Evolutionary conservation across 2,113 vertebrate species (phyloP).

Genomic region (Macrotus californicus): DNA sequence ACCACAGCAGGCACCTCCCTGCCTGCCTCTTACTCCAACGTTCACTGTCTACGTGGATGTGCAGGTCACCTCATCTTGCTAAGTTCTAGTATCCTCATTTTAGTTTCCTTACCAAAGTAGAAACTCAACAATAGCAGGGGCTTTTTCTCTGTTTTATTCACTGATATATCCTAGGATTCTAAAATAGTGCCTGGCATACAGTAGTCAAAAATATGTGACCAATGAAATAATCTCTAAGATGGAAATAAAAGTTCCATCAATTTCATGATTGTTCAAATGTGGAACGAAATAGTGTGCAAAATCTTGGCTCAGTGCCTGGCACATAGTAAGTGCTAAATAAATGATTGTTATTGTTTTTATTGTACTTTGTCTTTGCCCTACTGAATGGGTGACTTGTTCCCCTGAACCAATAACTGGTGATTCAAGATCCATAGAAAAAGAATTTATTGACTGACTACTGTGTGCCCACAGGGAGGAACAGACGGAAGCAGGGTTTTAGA

Average conservation of each 20-base stretch:
- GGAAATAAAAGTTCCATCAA: neutral
- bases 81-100: neutral
- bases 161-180: neutral
- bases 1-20: neutral
- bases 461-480: neutral
- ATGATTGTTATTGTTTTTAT: neutral
- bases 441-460: neutral
- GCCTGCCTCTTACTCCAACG: neutral
- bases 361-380: neutral
- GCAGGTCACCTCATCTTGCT: neutral
- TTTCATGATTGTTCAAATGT: neutral
- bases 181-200: neutral
- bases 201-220: neutral
- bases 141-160: neutral
- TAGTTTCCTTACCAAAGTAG: neutral
- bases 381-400: neutral
- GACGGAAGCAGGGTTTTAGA: neutral
- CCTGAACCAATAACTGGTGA: neutral
- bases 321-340: neutral
- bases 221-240: neutral
- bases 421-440: neutral
- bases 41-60: neutral
- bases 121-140: neutral
- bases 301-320: neutral
- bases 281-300: neutral